A percentile compares a stretch with the other conserved stretches of the same genome.
These are phyloP conservation scores for Venturia canescens DNA, from an alignment of 1,140 invertebrate genomes.

Conservation along the genomic window DNA sequence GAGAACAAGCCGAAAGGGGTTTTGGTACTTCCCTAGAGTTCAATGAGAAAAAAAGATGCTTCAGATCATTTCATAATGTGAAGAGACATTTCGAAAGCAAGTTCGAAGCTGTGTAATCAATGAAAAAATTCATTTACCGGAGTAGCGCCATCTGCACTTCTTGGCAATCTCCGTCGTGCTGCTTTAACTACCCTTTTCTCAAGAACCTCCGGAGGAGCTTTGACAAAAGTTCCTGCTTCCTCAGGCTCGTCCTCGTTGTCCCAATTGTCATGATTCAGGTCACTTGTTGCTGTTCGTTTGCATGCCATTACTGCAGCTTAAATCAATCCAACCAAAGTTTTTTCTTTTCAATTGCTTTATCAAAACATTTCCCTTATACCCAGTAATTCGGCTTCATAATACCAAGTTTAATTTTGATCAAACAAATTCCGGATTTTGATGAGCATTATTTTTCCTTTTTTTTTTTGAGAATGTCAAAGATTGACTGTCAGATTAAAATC, in stretches of 20 bases:
- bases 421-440: too few species aligned
- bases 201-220: conserved; percentile 84
- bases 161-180: conserved; percentile 82
- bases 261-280: conserved; percentile 95
- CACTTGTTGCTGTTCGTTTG: conserved; percentile 86
- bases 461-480: too few species aligned
- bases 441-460: too few species aligned
- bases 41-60: conserved; percentile 17
- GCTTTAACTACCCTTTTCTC: conserved; percentile 87
- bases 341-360: not conserved
- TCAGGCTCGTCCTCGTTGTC: conserved; percentile 89
- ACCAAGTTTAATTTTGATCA: too few species aligned
- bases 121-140: conserved; percentile 32
- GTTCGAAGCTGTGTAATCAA: too few species aligned
- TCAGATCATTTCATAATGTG: too few species aligned
- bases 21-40: conserved; percentile 74
- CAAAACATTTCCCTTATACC: too few species aligned
- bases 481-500: too few species aligned
- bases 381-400: too few species aligned
- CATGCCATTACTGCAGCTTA: conserved; percentile 79
- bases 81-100: not conserved
- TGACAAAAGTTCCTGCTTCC: conserved; percentile 84
- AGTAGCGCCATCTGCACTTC: conserved; percentile 49
- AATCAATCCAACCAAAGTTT: not conserved
- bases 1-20: conserved; percentile 82